Percentiles rank a stretch among this genome's conserved stretches.
These are phyloP conservation scores for Phalacrocorax aristotelis DNA, from an alignment of 2,113 vertebrate species.

Conservation along the genomic window DNA sequence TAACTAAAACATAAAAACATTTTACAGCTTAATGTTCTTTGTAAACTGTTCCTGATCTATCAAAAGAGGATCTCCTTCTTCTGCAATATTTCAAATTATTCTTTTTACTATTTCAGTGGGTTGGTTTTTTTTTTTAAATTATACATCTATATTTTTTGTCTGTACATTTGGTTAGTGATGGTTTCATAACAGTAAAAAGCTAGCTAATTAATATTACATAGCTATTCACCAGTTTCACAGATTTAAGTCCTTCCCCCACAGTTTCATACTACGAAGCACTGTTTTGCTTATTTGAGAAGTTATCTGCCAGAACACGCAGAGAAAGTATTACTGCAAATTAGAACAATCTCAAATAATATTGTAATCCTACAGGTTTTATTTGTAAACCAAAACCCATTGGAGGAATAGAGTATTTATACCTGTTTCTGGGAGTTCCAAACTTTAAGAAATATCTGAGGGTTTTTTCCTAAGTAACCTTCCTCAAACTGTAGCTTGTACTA, in stretches of 20 bases:
- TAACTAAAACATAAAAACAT: background rate
- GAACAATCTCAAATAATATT: background rate
- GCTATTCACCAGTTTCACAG: background rate
- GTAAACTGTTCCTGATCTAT: background rate
- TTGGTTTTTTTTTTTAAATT: background rate
- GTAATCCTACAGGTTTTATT: background rate
- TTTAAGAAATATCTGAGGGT: slow-evolving; percentile 8
- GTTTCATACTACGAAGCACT: background rate
- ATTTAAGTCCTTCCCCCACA: background rate
- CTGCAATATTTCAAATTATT: background rate
- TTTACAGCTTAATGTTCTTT: background rate
- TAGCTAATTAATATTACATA: slow-evolving; percentile 1
- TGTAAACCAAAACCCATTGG: background rate
- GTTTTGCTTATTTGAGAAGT: background rate
- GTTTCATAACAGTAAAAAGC: background rate
- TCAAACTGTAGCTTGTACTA: slow-evolving; percentile 62
- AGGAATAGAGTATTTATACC: background rate
- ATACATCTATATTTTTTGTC: background rate
- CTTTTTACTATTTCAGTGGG: background rate
- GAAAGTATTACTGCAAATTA: background rate
- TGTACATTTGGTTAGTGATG: background rate
- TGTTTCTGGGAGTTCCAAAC: background rate
- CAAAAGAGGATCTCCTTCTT: background rate
- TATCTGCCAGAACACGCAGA: background rate
- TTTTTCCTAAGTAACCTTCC: slow-evolving; percentile 54